Evolutionary conservation across 2,888 invertebrate genomes (phyloP).

Genomic region (Hecatera dysodea): DNA sequence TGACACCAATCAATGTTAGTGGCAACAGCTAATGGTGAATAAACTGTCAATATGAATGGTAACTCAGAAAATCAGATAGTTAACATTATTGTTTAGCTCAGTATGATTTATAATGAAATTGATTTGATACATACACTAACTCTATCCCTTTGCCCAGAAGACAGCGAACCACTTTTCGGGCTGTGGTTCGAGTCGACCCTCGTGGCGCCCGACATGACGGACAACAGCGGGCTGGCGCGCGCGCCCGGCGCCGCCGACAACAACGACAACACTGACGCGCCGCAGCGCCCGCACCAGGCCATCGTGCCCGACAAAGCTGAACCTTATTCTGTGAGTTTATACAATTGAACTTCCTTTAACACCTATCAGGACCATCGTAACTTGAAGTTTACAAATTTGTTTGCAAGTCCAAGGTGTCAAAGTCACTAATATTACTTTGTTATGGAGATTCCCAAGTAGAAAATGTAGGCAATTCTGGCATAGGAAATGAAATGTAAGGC

Average conservation of each 20-base stretch:
- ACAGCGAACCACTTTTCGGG: slow-evolving; percentile 96
- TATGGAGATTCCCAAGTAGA: too few species aligned
- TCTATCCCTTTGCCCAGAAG: slow-evolving; percentile 85
- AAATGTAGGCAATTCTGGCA: too few species aligned
- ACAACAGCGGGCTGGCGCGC: slow-evolving; percentile 84
- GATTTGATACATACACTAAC: slow-evolving; percentile 10
- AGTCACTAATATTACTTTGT: too few species aligned
- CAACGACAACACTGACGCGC: slow-evolving; percentile 86
- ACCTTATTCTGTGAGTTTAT: slow-evolving; percentile 85
- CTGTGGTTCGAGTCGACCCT: slow-evolving; percentile 98
- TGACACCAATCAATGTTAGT: background rate
- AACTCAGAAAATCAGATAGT: too few species aligned
- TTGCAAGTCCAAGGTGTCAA: too few species aligned
- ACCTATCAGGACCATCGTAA: background rate
- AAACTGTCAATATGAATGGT: too few species aligned
- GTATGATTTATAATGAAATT: background rate
- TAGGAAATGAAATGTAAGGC: too few species aligned
- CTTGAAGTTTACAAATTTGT: too few species aligned
- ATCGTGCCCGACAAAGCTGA: slow-evolving; percentile 89
- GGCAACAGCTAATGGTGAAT: background rate
- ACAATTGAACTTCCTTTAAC: background rate
- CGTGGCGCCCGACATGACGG: slow-evolving; percentile 94
- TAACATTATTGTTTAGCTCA: too few species aligned
- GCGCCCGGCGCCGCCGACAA: slow-evolving; percentile 87
- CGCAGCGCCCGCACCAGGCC: slow-evolving; percentile 82